Conservation (phyloP, 2,113 vertebrate species). For the Brachionichthys hirsutus region DNA sequence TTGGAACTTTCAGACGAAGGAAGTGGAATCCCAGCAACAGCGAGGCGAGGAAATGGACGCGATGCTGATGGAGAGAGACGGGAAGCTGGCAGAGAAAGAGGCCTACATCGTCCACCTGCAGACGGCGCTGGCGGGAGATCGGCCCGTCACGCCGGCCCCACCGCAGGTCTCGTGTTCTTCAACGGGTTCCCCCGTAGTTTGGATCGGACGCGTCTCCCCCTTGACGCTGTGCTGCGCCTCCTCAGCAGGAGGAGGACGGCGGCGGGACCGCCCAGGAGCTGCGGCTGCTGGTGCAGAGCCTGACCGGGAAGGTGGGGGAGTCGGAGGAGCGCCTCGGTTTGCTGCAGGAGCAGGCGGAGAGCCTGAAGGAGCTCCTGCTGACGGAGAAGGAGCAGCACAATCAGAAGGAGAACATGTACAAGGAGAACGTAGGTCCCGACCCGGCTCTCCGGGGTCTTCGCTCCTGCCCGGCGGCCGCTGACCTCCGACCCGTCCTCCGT, state of each 20-base stretch:
- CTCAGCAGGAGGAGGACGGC: constrained; percentile 60
- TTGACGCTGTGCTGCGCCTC: not conserved
- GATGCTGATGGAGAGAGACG: constrained; percentile 84
- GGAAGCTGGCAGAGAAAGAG: constrained; percentile 84
- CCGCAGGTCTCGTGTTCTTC: constrained; percentile 60
- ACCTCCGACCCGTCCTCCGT: constrained; percentile 1
- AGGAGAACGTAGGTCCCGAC: constrained; percentile 79
- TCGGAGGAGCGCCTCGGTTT: constrained; percentile 85
- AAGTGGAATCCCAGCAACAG: constrained; percentile 74
- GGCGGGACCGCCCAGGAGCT: constrained; percentile 77
- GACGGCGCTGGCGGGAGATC: constrained; percentile 64
- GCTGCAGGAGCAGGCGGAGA: constrained; percentile 81
- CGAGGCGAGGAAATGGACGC: constrained; percentile 84
- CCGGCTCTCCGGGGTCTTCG: too few species aligned
- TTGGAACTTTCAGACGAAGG: constrained; percentile 72
- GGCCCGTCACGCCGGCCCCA: constrained; percentile 37
- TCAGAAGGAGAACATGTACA: constrained; percentile 84
- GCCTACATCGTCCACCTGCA: constrained; percentile 87
- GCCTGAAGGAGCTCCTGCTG: constrained; percentile 77
- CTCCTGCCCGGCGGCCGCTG: not conserved
- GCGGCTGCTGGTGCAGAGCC: constrained; percentile 81
- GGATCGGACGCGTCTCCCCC: too few species aligned
- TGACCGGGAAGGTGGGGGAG: constrained; percentile 87
- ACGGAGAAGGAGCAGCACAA: constrained; percentile 80
- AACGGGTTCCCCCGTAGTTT: too few species aligned